Conservation (phyloP, 2,797 vertebrate species). For the Bradypodion pumilum region DNA sequence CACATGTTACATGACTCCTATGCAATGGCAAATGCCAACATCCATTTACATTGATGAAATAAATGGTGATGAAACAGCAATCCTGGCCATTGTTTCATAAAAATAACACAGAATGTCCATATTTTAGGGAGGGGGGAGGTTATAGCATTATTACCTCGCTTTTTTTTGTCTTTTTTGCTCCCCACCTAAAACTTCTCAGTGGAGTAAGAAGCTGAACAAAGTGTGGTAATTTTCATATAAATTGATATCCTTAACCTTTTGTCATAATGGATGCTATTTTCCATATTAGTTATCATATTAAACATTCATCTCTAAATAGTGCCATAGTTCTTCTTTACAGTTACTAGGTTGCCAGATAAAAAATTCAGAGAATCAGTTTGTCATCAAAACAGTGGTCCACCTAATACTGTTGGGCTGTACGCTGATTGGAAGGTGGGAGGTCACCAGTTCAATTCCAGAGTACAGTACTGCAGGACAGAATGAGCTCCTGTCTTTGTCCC, state of each 20-base stretch:
- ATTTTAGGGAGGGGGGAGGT: too few relatives aligned
- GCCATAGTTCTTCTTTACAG: not conserved
- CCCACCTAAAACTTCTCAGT: not conserved
- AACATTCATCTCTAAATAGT: not conserved
- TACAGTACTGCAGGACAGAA: too few relatives aligned
- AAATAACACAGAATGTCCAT: not conserved
- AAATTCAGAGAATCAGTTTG: not conserved
- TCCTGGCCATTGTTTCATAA: not conserved
- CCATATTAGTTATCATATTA: not conserved
- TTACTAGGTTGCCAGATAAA: not conserved
- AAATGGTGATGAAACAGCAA: too few relatives aligned
- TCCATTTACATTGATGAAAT: too few relatives aligned
- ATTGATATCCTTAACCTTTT: not conserved
- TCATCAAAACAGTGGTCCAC: not conserved
- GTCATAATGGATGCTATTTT: not conserved
- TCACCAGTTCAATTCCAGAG: too few relatives aligned
- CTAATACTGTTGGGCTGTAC: too few relatives aligned
- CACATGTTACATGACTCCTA: too few relatives aligned
- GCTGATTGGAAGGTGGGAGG: too few relatives aligned
- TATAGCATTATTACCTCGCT: not conserved
- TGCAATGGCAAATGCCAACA: too few relatives aligned
- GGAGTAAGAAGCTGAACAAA: not conserved
- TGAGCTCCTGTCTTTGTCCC: too few relatives aligned
- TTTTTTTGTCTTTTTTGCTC: not conserved
- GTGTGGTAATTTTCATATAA: not conserved